Conservation (phyloP, 2,888 invertebrate species). For the Drosophila testacea region DNA sequence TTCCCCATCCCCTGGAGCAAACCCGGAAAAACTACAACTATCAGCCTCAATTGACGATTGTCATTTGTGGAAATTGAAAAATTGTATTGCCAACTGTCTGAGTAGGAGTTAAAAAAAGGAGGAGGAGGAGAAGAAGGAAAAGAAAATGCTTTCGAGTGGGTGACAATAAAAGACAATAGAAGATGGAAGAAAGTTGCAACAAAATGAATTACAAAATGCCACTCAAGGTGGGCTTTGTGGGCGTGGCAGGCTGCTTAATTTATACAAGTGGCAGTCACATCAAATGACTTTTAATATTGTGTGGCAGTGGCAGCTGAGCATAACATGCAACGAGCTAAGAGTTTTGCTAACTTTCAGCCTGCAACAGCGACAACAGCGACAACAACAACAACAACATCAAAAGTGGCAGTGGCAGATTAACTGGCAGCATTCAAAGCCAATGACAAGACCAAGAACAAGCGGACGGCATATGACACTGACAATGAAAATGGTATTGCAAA, state of each 20-base stretch:
- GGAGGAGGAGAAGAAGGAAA: constrained; percentile 1
- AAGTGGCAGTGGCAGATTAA: constrained; percentile 49
- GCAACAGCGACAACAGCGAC: constrained; percentile 4
- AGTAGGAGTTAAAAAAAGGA: constrained; percentile 1
- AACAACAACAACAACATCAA: not conserved
- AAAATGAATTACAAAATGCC: constrained; percentile 58
- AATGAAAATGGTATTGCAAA: constrained; percentile 78
- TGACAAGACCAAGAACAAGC: constrained; percentile 55
- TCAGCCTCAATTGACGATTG: constrained; percentile 69
- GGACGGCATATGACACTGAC: constrained; percentile 70
- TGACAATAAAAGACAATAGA: constrained; percentile 36
- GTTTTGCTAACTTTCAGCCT: constrained; percentile 16
- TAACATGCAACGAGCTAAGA: constrained; percentile 14
- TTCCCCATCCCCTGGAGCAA: not conserved
- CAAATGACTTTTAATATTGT: constrained; percentile 53
- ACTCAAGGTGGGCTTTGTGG: constrained; percentile 47
- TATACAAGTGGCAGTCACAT: constrained; percentile 43
- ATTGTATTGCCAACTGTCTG: constrained; percentile 48
- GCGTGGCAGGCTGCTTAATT: constrained; percentile 51
- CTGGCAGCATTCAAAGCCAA: constrained; percentile 64
- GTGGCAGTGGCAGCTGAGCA: constrained; percentile 19
- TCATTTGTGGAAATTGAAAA: constrained; percentile 75
- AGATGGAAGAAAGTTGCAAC: constrained; percentile 44
- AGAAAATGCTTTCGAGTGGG: constrained; percentile 39
- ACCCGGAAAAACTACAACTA: constrained; percentile 71